These are phyloP conservation scores for Gerris lacustris DNA, from an alignment of 2,888 invertebrate species.

Conservation along the genomic window DNA sequence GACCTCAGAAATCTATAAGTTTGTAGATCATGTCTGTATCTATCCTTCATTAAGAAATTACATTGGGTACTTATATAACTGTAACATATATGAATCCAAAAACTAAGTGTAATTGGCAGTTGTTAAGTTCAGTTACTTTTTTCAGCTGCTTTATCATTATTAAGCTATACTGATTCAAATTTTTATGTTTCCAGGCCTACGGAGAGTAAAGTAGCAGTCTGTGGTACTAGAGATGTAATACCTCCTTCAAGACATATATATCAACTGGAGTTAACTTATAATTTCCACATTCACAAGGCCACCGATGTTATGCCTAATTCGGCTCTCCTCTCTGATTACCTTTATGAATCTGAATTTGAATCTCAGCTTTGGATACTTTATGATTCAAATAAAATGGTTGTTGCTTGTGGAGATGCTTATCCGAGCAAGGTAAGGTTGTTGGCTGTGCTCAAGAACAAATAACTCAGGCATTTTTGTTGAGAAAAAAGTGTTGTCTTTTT, in stretches of 20 bases:
- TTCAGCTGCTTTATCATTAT: too few relatives aligned
- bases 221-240: constrained; percentile 66
- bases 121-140: too few relatives aligned
- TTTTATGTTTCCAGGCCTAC: constrained; percentile 49
- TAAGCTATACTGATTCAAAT: too few relatives aligned
- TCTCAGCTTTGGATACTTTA: constrained; percentile 95
- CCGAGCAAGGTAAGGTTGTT: constrained; percentile 53
- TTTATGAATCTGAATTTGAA: constrained; percentile 94
- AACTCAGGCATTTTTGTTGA: background rate
- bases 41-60: too few relatives aligned
- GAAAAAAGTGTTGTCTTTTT: too few relatives aligned
- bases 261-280: constrained; percentile 76
- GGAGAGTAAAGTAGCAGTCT: constrained; percentile 65
- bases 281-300: constrained; percentile 65
- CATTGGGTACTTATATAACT: too few relatives aligned
- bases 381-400: constrained; percentile 74
- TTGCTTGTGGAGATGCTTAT: constrained; percentile 81
- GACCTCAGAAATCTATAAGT: too few relatives aligned
- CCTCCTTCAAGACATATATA: constrained; percentile 83
- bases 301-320: constrained; percentile 71
- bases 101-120: too few relatives aligned
- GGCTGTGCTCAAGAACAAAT: background rate
- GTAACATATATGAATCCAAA: too few relatives aligned
- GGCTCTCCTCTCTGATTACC: constrained; percentile 65
- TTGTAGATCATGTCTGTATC: too few relatives aligned